These are phyloP conservation scores for Grammomys surdaster DNA, from an alignment of 2,113 vertebrate species.

Conservation along the genomic window DNA sequence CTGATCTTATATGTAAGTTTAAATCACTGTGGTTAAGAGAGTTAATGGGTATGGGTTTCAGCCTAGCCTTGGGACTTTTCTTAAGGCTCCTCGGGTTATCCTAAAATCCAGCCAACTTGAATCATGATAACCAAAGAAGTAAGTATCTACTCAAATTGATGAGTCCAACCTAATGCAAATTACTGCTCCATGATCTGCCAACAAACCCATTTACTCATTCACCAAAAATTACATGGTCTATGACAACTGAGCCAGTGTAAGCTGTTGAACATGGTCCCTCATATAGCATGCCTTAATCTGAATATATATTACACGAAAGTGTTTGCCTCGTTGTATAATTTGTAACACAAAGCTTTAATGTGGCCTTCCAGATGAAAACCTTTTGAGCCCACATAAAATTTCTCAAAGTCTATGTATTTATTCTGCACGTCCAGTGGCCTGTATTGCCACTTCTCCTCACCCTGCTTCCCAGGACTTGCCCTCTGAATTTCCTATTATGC, in stretches of 20 bases:
- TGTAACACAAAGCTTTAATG: background rate
- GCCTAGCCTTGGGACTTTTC: background rate
- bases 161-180: background rate
- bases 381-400: background rate
- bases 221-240: too few species aligned
- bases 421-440: background rate
- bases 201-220: background rate
- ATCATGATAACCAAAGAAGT: background rate
- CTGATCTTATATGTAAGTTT: background rate
- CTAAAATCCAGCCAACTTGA: constrained; percentile 17
- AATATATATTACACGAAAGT: constrained; percentile 14
- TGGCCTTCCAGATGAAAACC: background rate
- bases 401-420: background rate
- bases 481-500: background rate
- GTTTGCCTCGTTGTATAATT: background rate
- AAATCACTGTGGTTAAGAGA: background rate
- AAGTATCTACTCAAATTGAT: background rate
- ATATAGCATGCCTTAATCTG: background rate
- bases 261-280: background rate
- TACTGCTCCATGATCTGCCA: background rate
- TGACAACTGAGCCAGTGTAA: background rate
- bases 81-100: background rate
- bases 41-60: background rate
- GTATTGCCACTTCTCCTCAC: background rate
- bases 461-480: background rate